Evolutionary conservation across 2,888 invertebrate species (phyloP).

Genomic region (Drosophila formosana): DNA sequence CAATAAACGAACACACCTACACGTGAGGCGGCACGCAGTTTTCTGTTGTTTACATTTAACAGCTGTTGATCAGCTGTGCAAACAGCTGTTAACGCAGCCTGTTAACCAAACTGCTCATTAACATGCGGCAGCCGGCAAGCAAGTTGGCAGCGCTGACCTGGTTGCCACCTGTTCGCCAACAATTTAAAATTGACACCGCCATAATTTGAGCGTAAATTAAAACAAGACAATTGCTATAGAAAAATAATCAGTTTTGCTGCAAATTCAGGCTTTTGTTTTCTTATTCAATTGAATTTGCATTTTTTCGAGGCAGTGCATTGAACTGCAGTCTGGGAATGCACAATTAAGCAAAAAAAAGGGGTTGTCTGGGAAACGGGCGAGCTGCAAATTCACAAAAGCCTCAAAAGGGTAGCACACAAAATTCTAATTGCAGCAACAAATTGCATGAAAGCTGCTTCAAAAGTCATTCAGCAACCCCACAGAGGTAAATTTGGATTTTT

Average conservation of each 20-base stretch:
- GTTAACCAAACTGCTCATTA: conserved; percentile 39
- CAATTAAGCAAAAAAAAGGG: conserved; percentile 34
- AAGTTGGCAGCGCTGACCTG: conserved; percentile 37
- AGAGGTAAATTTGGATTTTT: conserved; percentile 5
- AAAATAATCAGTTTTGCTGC: no score
- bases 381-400: conserved; percentile 66
- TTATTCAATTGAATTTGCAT: background rate
- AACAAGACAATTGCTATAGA: background rate
- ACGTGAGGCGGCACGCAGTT: conserved; percentile 46
- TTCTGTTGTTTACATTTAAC: conserved; percentile 74
- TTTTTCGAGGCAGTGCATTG: conserved; percentile 63
- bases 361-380: conserved; percentile 71
- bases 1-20: conserved; percentile 27
- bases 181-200: conserved; percentile 13
- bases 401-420: conserved; percentile 50
- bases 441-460: conserved; percentile 64
- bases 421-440: conserved; percentile 62
- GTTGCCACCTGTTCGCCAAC: conserved; percentile 35
- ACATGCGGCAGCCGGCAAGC: conserved; percentile 13
- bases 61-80: conserved; percentile 58
- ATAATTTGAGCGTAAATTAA: background rate
- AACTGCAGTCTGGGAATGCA: conserved; percentile 61
- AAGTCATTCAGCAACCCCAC: conserved; percentile 66
- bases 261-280: no score
- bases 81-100: conserved; percentile 48